Evolutionary conservation across 2,888 invertebrate species (phyloP).

Genomic region (Phlogophora meticulosa): DNA sequence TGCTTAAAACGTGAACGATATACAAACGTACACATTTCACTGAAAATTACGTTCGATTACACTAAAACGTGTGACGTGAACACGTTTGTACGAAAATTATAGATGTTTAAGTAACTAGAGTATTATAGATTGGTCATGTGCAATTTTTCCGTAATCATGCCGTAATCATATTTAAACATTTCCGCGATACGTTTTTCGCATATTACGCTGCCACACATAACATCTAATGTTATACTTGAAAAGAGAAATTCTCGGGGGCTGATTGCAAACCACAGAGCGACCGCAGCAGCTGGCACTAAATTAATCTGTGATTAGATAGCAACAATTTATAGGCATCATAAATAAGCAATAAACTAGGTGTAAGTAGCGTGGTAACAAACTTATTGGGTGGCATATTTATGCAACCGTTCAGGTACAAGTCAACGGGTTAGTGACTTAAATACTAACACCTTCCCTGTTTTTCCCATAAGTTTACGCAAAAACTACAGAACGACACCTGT

Average conservation of each 20-base stretch:
- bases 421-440: slow-evolving; percentile 39
- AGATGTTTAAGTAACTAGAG: slow-evolving; percentile 37
- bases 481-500: too few species aligned
- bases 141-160: slow-evolving; percentile 55
- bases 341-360: slow-evolving; percentile 63
- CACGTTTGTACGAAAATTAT: slow-evolving; percentile 30
- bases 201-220: slow-evolving; percentile 45
- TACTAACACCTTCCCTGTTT: too few species aligned
- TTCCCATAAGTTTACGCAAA: slow-evolving; percentile 39
- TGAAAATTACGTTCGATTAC: slow-evolving; percentile 15
- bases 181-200: slow-evolving; percentile 55
- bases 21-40: slow-evolving; percentile 24
- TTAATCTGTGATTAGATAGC: slow-evolving; percentile 59
- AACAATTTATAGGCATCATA: slow-evolving; percentile 60
- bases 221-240: slow-evolving; percentile 61
- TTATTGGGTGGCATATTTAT: slow-evolving; percentile 64
- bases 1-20: slow-evolving; percentile 36
- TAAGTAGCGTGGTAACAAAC: slow-evolving; percentile 56
- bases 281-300: slow-evolving; percentile 55
- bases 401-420: too few species aligned
- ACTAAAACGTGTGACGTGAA: slow-evolving; percentile 22
- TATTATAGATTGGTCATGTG: slow-evolving; percentile 59
- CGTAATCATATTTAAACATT: slow-evolving; percentile 53
- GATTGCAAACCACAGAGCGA: slow-evolving; percentile 70
- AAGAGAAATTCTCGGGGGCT: slow-evolving; percentile 61